A percentile compares a stretch with the other conserved stretches of the same genome.
Evolutionary conservation across 2,888 invertebrate genomes (phyloP).

Genomic region (Sinhomidia bicolor): DNA sequence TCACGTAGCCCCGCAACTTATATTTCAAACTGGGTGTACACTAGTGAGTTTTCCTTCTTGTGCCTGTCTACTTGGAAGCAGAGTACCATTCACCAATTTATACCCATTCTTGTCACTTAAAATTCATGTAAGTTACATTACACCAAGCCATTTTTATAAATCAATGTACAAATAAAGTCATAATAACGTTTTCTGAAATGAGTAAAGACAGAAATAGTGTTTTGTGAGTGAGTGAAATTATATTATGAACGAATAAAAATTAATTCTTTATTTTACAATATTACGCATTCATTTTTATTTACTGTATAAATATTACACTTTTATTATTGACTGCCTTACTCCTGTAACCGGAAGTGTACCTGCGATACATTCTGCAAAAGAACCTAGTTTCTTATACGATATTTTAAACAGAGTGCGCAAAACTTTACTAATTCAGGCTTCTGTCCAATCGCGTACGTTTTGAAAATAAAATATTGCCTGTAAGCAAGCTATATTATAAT

Average conservation of each 20-base stretch:
- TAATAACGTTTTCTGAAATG: neutral
- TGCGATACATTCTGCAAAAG: neutral
- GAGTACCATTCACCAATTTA: neutral
- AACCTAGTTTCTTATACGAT: neutral
- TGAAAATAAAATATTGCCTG: neutral
- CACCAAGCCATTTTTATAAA: neutral
- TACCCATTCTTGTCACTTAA: slow-evolving; percentile 3
- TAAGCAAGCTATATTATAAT: neutral
- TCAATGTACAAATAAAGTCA: slow-evolving; percentile 25
- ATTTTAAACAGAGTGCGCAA: neutral
- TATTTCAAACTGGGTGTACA: neutral
- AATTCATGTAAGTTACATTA: neutral
- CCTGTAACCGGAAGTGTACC: too few relatives aligned
- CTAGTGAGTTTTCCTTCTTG: neutral
- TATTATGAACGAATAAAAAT: neutral
- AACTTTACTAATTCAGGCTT: too few relatives aligned
- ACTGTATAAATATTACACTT: neutral
- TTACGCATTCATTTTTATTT: neutral
- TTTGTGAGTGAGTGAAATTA: neutral
- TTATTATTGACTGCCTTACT: too few relatives aligned
- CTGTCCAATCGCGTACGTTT: too few relatives aligned
- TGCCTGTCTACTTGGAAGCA: neutral
- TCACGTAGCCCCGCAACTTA: neutral
- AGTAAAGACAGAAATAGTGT: neutral
- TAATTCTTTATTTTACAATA: neutral